Evolutionary conservation across 2,888 invertebrate species (phyloP), one percentile per base, ranked within the genome.

Genomic region (Pyrrhosoma nymphula): DNA sequence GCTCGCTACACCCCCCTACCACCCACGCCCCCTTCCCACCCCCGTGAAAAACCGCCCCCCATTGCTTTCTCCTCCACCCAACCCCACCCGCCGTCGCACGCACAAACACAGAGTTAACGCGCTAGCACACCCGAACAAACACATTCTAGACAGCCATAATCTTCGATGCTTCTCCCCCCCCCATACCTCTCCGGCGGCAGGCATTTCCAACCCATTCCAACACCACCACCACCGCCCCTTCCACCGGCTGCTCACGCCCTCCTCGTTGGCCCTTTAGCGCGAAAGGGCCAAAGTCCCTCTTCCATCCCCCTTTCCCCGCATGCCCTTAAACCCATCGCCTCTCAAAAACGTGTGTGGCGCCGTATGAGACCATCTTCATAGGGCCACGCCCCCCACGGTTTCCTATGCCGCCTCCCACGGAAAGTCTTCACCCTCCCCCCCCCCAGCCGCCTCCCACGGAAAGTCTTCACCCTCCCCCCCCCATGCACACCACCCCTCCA

Each of bases 341-440:
- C 75, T 93, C 93, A 93, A 93, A 93, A 93, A 47, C 93, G 93
- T 93, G 93, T 93, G 63, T 39, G 95, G 47, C 88, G 56, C 56
- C 18, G 18, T 8, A 16, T 56, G 63, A 63, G 26, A 60, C 93
- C 93, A 93, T 93, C 93, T 93, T 93, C 93, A 93, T 93, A 93
- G 69, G 88, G 93, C 93, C 93, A 93, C 93, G 93, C 93, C 93
- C 93, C 47, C 93, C 75, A 69, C 69, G 47, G 47, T 93, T 69
- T n/a, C 69, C 60, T 8, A 20, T 12, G 60, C 93, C 69, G 1
- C 60, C 39, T 23, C 91, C 91, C 12, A 47, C 20, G 90, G 69
- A 89, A 47, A 47, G 90, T 56, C 55, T 60, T 69, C 89, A 69
- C 69, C 55, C 69, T 69, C 69, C 18, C 56, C 95, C 12, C 30